A percentile compares a stretch with the other conserved stretches of the same genome.
phyloP scores from a whole-genome alignment of 1,140 invertebrate genomes.

The Antheraea mylitta region DNA sequence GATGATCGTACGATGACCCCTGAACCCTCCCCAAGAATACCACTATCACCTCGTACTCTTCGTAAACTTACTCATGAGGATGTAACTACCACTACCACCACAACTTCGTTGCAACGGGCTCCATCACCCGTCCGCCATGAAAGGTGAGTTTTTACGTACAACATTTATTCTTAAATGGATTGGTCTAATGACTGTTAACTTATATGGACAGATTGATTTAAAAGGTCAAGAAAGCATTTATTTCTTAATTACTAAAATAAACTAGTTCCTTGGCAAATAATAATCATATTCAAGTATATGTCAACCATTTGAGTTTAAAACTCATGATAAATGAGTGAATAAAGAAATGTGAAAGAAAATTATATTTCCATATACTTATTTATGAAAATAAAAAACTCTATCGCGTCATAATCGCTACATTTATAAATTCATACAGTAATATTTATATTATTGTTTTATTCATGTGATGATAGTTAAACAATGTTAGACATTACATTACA shows the following conservation, averaged over 20 bases:
- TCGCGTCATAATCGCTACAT: too few species aligned
- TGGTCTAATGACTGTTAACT: not conserved
- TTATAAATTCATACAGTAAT: too few species aligned
- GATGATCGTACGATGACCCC: conserved; percentile 67
- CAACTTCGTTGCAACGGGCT: conserved; percentile 33
- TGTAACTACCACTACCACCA: conserved; percentile 54
- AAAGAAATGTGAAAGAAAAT: too few species aligned
- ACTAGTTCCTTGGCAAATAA: conserved; percentile 24
- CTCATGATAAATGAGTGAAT: too few species aligned
- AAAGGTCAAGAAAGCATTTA: not conserved
- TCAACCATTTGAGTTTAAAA: too few species aligned
- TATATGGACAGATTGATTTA: not conserved
- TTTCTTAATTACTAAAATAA: not conserved
- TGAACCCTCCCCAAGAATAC: conserved; percentile 47
- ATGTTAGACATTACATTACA: too few species aligned
- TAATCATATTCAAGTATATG: too few species aligned
- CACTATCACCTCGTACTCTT: conserved; percentile 56
- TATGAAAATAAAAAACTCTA: too few species aligned
- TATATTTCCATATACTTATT: too few species aligned
- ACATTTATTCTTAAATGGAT: not conserved
- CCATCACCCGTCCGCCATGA: conserved; percentile 50
- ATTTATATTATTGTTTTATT: too few species aligned
- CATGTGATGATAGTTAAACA: too few species aligned
- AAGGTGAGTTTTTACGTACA: conserved; percentile 41
- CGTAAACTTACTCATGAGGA: conserved; percentile 67